Percentiles rank a stretch among this genome's conserved stretches.
Evolutionary conservation across 2,797 vertebrate genomes (phyloP).

Genomic region (Cyprinella venusta): DNA sequence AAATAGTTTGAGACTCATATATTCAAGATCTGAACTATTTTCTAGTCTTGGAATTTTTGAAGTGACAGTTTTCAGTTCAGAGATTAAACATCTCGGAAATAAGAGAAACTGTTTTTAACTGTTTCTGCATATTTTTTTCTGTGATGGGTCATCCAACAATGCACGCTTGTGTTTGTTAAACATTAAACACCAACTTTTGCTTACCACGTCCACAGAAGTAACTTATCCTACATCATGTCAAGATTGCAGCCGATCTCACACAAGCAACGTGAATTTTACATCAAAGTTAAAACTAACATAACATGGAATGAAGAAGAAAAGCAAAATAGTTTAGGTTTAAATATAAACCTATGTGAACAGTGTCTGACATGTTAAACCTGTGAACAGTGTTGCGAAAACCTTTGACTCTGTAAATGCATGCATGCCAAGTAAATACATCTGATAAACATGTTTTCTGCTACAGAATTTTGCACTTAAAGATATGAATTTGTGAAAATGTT

Average conservation of each 20-base stretch:
- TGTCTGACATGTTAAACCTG: background rate
- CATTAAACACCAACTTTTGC: background rate
- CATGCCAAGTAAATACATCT: background rate
- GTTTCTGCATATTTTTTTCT: background rate
- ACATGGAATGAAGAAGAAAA: background rate
- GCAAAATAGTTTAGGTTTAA: background rate
- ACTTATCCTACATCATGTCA: background rate
- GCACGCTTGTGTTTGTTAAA: constrained; percentile 11
- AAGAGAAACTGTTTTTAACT: background rate
- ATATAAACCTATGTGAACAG: background rate
- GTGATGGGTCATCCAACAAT: background rate
- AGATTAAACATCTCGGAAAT: background rate
- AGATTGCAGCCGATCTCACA: background rate
- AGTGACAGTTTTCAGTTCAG: background rate
- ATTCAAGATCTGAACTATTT: background rate
- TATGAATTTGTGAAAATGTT: background rate
- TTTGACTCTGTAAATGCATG: constrained; percentile 6
- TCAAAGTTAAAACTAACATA: background rate
- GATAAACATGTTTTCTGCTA: background rate
- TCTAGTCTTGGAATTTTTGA: background rate
- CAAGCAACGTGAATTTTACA: background rate
- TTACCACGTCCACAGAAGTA: background rate
- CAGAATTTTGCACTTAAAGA: background rate
- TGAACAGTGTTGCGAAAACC: background rate
- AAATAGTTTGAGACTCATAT: background rate